Base-by-base conservation (phyloP, 1,140 invertebrate genomes). In the Bilobella aurantiaca region DNA sequence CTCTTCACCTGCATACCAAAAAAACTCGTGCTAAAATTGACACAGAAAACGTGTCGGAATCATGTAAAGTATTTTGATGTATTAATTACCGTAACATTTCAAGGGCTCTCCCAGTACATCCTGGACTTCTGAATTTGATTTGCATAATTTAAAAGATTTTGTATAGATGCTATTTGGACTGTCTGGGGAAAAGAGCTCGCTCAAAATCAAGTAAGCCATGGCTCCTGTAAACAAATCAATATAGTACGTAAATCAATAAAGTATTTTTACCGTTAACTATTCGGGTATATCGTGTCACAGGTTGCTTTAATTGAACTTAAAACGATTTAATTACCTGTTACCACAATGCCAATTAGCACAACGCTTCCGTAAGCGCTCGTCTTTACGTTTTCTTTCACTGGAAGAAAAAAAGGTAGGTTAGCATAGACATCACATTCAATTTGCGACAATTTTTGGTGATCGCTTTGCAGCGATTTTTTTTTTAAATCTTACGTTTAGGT, bases 331-430 rank as follows among this genome's bases (percentile, higher is more conserved):
- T 16, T 18, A 53, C 49, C 49, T 53, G 87, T 90, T 0, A 92
- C 81, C 27, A 86, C 86, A 49, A 91, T 74, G 21, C 91, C 90
- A 32, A 83, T 76, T 31, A 92, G 64, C 62, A 93, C 90, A n/a
- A 94, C 83, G 14, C 84, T 84, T 66, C 87, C 81, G 73, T 93
- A 92, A 56, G 86, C 88, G 37, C 82, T 85, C 69, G 90, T 91
- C 76, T 91, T 91, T 28, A 88, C 88, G 31, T 87, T 88, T 78
- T 93, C 88, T 79, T 91, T 93, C 1, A 93, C 89, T 83, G 84
- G n/a, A 73, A 65, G 61, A 56, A 25, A 70, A 63, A 32, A 57
- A n/a, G 8, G 37, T 42, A 42, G n/a, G 37, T 42, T 12, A n/a
- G n/a, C n/a, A n/a, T n/a, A n/a, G n/a, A n/a, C n/a, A n/a, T n/a